Conservation (phyloP, 2,888 invertebrate species). For the Cataglyphis rosenhaueri region DNA sequence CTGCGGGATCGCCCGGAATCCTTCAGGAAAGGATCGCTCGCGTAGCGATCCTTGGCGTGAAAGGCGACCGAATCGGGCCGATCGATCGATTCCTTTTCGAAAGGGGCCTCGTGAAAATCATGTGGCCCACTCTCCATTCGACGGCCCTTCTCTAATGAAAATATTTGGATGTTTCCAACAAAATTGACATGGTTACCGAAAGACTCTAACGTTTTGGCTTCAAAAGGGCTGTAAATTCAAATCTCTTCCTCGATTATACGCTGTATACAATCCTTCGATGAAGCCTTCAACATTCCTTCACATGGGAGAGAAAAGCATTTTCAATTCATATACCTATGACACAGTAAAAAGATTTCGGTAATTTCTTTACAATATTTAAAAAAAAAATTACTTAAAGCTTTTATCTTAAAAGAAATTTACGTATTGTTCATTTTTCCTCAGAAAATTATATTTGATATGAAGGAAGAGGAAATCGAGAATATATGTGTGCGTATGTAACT, state of each 20-base stretch:
- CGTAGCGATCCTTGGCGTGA: constrained; percentile 48
- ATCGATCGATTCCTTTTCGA: constrained; percentile 55
- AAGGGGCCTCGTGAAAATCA: constrained; percentile 61
- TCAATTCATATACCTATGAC: constrained; percentile 13
- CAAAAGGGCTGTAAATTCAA: constrained; percentile 30
- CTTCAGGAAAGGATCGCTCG: constrained; percentile 35
- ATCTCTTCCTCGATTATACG: constrained; percentile 1
- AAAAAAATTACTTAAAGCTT: constrained; percentile 22
- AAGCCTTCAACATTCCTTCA: not conserved
- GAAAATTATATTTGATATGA: constrained; percentile 21
- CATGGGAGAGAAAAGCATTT: not conserved
- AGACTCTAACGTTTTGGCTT: constrained; percentile 38
- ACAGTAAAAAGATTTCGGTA: not conserved
- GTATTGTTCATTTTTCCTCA: constrained; percentile 11
- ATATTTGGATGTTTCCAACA: constrained; percentile 79
- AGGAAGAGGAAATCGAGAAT: constrained; percentile 1
- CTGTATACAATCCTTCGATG: not conserved
- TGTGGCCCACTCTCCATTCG: constrained; percentile 43
- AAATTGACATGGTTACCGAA: constrained; percentile 63
- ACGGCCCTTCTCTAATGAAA: constrained; percentile 72
- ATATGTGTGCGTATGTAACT: constrained; percentile 8
- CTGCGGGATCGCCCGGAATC: constrained; percentile 61
- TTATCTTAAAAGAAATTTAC: constrained; percentile 1
- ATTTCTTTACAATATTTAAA: constrained; percentile 10
- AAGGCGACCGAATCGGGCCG: constrained; percentile 53